Base-by-base conservation (phyloP, 23 tunicate species). In the Halocynthia aurantium region DNA sequence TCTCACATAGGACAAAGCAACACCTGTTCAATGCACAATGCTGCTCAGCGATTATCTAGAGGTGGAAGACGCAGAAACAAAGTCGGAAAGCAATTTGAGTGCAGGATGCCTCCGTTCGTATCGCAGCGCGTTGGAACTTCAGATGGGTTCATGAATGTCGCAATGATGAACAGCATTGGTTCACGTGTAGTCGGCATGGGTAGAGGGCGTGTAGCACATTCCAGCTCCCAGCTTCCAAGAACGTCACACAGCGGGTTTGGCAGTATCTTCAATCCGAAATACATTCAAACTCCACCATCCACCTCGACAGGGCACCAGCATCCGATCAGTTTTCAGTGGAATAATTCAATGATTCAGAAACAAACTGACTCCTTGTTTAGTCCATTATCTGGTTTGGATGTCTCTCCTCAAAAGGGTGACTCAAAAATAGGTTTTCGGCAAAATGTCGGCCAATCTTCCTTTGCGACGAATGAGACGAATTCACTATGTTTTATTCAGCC, bases 311-410 rank as follows among this genome's bases (percentile, higher is more conserved):
- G 50, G 21, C 78, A 74, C 21, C 55, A 54, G 10, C 78, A 54
- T 20, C 78, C 78, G 8, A n/a, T 53, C 17, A 54, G 64, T 22
- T 74, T 74, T 74, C 78, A 74, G 22, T 74, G 78, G 78, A 74
- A 74, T 18, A 74, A 74, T 49, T 22, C 60, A 11, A 62, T 64
- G 19, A 8, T 64, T 10, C 21, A 20, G 40, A 67, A 20, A 11
- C 49, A 67, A 11, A 0, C 12, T n/a, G 72, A 67, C 21, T 12
- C 72, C 11, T 8, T n/a, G 17, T 54, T 64, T 8, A 74, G 56
- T 74, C 56, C 67, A 12, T 74, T 64, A 5, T 56, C 76, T 51
- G 22, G 15, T 54, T 22, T 12, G 11, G 10, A 55, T 51, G 19
- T 6, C 15, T 51, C 64, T 51, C 54, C 78, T 13, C 18, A 21